Evolutionary conservation across 2,888 invertebrate genomes (phyloP).

Genomic region (Agrenia bidenticulata): DNA sequence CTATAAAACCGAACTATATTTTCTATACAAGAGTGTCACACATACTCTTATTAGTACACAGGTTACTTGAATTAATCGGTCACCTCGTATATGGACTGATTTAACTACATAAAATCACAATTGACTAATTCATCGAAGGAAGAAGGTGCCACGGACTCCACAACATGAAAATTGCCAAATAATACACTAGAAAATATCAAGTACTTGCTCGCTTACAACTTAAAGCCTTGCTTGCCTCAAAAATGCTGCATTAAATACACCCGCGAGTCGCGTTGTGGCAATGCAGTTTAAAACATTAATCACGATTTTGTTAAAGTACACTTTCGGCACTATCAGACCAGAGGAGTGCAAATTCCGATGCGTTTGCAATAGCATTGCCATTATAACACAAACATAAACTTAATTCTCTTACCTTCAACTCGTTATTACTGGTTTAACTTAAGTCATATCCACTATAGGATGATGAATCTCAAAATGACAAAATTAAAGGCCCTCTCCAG

Average conservation of each 20-base stretch:
- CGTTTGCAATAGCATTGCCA: constrained; percentile 13
- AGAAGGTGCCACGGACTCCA: constrained; percentile 52
- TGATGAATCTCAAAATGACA: background rate
- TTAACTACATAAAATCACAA: constrained; percentile 4
- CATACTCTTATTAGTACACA: no score
- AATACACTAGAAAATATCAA: background rate
- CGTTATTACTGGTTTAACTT: background rate
- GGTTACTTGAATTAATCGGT: constrained; percentile 3
- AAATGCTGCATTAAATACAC: background rate
- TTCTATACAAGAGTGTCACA: no score
- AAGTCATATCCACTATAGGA: background rate
- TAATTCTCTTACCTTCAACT: constrained; percentile 15
- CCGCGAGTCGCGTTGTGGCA: background rate
- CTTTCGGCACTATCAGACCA: background rate
- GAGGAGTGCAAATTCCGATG: constrained; percentile 6
- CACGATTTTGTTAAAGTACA: constrained; percentile 3
- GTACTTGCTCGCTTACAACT: background rate
- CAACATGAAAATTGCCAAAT: constrained; percentile 42
- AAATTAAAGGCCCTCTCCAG: no score
- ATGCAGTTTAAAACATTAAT: constrained; percentile 8
- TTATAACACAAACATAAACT: constrained; percentile 3
- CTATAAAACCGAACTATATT: no score
- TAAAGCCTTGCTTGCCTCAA: background rate
- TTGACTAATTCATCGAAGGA: background rate
- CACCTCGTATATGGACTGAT: constrained; percentile 5